These are phyloP conservation scores for Hypothenemus hampei DNA, from an alignment of 1,140 invertebrate genomes.

Conservation along the genomic window DNA sequence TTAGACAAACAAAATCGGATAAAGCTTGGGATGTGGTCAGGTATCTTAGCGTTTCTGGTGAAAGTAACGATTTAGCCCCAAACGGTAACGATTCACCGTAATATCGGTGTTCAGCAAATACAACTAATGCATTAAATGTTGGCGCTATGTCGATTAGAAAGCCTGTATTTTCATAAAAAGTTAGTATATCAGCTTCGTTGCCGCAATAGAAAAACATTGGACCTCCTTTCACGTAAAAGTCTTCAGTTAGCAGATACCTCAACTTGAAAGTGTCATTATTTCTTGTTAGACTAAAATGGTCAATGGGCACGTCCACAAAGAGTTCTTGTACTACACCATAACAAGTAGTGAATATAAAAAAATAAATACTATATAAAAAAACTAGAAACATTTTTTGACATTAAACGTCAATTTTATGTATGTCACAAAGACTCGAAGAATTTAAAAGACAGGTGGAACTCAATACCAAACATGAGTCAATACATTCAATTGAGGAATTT, in stretches of 20 bases:
- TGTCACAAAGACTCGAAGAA: too few species aligned
- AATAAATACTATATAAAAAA: too few species aligned
- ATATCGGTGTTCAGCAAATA: constrained; percentile 91
- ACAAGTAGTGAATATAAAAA: too few species aligned
- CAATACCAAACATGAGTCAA: too few species aligned
- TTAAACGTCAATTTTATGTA: too few species aligned
- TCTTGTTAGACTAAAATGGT: constrained; percentile 68
- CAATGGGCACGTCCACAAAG: constrained; percentile 54
- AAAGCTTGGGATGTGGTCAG: constrained; percentile 90
- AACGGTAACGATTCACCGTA: constrained; percentile 90
- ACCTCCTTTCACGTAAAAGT: constrained; percentile 58
- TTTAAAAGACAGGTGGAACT: too few species aligned
- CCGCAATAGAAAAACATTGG: constrained; percentile 98
- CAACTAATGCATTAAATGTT: constrained; percentile 72
- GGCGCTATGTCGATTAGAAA: constrained; percentile 90
- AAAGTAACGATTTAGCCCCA: constrained; percentile 67
- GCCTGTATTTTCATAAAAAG: constrained; percentile 90
- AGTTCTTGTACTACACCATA: too few species aligned
- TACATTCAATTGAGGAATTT: too few species aligned
- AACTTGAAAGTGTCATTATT: constrained; percentile 69
- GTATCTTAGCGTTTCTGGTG: constrained; percentile 68
- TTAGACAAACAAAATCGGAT: constrained; percentile 85
- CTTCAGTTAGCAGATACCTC: constrained; percentile 76
- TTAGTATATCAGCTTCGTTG: constrained; percentile 91
- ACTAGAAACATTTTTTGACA: too few species aligned